Evolutionary conservation across 2,113 vertebrate genomes (phyloP), one percentile per base, ranked within the genome.

Genomic region (Melanerpes aurifrons): DNA sequence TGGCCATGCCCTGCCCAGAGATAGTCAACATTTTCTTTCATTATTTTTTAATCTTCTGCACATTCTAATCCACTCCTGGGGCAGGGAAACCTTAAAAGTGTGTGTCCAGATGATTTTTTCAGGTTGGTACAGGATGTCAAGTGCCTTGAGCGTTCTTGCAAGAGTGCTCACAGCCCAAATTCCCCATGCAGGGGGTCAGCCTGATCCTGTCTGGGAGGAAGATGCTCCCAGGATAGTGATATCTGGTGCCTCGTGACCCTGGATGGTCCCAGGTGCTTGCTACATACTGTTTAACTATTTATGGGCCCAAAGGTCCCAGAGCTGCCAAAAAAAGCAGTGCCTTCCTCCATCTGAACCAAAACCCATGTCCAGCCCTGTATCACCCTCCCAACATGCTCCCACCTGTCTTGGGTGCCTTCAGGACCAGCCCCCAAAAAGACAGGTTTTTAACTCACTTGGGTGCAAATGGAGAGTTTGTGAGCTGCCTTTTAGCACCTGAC

Each of bases 401-500:
- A 43, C 6, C 29, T 1, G 1, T 2, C 18, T 13, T 15, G 22
- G 14, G 14, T 25, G 29, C 35, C 64, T 64, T 53, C 20, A 56
- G 45, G 43, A 9, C 48, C 50, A 58, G 24, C 57, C 22, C 43
- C 37, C 75, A 77, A 61, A 61, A 64, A 72, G 53, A 10, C 32
- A 10, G 43, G 9, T 22, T 24, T 67, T 10, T 21, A 14, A 12
- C 67, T 53, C 72, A 40, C 7, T 62, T 56, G 29, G 45, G n/a
- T 7, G 7, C 48, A 56, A 91, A 32, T 29, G 35, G 62, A 64
- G 75, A 94, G 89, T 88, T 90, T 3, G 1, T 3, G 57, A 88
- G 61, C 73, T 88, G 75, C 45, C 62, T 90, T 94, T 92, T 54
- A 67, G 57, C 68, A 63, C 54, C 88, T 93, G 91, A 84, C 24